Percentiles rank a stretch among this genome's conserved stretches.
phyloP scores from a whole-genome alignment of 1,140 invertebrate genomes.

The Macrobrachium rosenbergii region DNA sequence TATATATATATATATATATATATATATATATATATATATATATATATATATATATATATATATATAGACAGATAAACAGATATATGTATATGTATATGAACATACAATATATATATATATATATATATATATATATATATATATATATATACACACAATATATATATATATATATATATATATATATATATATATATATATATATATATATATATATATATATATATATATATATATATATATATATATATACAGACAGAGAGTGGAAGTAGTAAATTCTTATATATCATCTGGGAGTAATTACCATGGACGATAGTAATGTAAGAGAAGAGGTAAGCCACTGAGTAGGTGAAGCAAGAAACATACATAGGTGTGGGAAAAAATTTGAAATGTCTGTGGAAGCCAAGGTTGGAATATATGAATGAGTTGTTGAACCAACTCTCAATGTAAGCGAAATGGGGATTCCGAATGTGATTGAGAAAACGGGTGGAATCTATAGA shows the following conservation, averaged over 20 bases:
- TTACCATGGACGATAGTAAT: too few relatives aligned
- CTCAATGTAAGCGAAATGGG: too few relatives aligned
- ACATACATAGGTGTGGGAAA: too few relatives aligned
- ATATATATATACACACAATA: conserved; percentile 47
- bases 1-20: not conserved
- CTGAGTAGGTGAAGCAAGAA: too few relatives aligned
- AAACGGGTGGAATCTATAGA: too few relatives aligned
- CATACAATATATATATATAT: conserved; percentile 42
- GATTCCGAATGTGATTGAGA: too few relatives aligned
- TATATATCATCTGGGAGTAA: too few relatives aligned
- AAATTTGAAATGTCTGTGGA: too few relatives aligned
- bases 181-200: not conserved
- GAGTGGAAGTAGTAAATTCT: too few relatives aligned
- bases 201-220: not conserved
- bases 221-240: not conserved
- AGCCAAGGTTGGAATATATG: too few relatives aligned
- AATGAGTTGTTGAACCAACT: too few relatives aligned
- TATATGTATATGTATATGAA: conserved; percentile 33
- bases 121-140: conserved; percentile 43
- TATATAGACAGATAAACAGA: conserved; percentile 43
- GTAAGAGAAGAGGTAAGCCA: too few relatives aligned
- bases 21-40: conserved; percentile 25
- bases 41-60: conserved; percentile 24
- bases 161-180: conserved; percentile 19
- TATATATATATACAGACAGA: conserved; percentile 6